These are phyloP conservation scores for Timema cristinae DNA, from an alignment of 2,888 invertebrate species.

Conservation along the genomic window DNA sequence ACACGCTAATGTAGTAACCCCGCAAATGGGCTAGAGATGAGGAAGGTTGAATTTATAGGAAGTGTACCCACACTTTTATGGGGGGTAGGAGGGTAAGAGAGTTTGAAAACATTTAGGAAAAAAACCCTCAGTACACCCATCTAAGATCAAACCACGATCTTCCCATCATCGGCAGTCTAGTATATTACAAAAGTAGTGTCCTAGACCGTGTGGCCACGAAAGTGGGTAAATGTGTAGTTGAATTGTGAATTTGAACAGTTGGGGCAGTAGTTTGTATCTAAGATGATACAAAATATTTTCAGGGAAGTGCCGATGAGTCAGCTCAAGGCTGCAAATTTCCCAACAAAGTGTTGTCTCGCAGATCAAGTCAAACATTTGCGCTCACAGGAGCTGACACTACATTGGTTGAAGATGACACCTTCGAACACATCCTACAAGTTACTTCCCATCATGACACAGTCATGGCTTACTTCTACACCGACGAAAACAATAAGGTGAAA, in stretches of 20 bases:
- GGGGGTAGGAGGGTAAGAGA: no score
- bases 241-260: background rate
- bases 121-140: no score
- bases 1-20: no score
- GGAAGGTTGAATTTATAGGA: no score
- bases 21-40: no score
- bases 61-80: no score
- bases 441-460: constrained; percentile 83
- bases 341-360: constrained; percentile 42
- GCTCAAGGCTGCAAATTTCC: constrained; percentile 35
- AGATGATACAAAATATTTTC: background rate
- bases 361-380: constrained; percentile 43
- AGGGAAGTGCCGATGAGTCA: background rate
- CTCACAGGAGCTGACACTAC: constrained; percentile 18
- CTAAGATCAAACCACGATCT: no score
- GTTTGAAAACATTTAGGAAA: no score
- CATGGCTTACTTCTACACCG: constrained; percentile 88
- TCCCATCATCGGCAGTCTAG: no score
- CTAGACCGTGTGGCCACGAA: no score
- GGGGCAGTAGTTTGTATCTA: background rate
- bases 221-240: no score
- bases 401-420: constrained; percentile 47
- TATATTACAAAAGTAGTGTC: no score
- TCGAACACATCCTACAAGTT: constrained; percentile 58
- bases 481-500: constrained; percentile 72